Conservation (phyloP, 1,140 invertebrate genomes). For the Drosophila navojoa region DNA sequence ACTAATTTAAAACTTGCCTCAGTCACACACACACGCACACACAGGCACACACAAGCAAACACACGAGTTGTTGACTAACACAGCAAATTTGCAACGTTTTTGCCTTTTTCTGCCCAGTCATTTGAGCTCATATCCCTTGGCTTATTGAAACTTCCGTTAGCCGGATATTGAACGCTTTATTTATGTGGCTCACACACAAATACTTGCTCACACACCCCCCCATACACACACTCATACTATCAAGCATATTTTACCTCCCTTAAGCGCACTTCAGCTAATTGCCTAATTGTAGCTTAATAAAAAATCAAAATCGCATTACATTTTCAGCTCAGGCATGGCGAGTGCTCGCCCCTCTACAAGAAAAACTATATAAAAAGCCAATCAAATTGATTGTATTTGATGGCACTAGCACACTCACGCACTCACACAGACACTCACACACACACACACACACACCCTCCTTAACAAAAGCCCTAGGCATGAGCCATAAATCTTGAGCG, state of each 20-base stretch:
- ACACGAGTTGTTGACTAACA: conserved; percentile 36
- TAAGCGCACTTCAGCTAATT: conserved; percentile 49
- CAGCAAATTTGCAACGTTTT: conserved; percentile 38
- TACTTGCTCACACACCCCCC: not conserved
- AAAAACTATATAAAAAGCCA: conserved; percentile 53
- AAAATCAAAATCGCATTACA: conserved; percentile 72
- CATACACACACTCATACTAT: not conserved
- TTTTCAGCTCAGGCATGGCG: conserved; percentile 4
- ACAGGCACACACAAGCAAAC: conserved; percentile 15
- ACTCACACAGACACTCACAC: not conserved
- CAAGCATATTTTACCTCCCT: not conserved
- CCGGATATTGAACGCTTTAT: conserved; percentile 72
- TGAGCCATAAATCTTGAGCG: conserved; percentile 76
- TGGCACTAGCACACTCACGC: conserved; percentile 32
- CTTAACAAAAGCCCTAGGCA: conserved; percentile 34
- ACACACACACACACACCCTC: not conserved
- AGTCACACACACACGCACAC: conserved; percentile 26
- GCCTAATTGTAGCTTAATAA: conserved; percentile 62
- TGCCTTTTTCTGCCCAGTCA: conserved; percentile 63
- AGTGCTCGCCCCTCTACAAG: not conserved
- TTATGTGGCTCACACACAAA: conserved; percentile 27
- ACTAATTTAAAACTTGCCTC: conserved; percentile 72
- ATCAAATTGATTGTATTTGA: conserved; percentile 81
- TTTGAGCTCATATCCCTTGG: conserved; percentile 66
- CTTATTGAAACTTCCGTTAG: conserved; percentile 65